A percentile compares a stretch with the other conserved stretches of the same genome.
Evolutionary conservation across 2,797 vertebrate species (phyloP).

Genomic region (Anas bernieri): DNA sequence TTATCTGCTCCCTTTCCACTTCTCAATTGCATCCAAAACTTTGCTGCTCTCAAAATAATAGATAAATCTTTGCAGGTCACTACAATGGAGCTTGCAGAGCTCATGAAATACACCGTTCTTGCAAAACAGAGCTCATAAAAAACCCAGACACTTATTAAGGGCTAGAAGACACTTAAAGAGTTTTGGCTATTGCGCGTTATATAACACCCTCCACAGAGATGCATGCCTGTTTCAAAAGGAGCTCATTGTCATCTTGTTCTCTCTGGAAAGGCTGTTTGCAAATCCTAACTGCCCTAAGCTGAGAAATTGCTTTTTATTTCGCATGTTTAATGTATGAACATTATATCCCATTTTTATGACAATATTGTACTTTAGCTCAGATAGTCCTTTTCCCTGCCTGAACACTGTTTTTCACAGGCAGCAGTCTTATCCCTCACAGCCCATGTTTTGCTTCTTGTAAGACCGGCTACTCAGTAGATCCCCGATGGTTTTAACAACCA

Average conservation of each 20-base stretch:
- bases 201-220: neutral
- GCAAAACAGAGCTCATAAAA: neutral
- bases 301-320: neutral
- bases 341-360: neutral
- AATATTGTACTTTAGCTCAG: neutral
- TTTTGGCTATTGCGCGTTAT: neutral
- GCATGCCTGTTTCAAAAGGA: neutral
- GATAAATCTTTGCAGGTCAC: neutral
- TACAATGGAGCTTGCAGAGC: neutral
- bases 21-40: neutral
- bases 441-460: neutral
- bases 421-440: fast-evolving
- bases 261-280: neutral
- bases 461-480: neutral
- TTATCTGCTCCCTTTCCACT: neutral
- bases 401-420: neutral
- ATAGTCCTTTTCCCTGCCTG: neutral
- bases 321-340: neutral
- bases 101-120: neutral
- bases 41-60: neutral
- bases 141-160: neutral
- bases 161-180: neutral
- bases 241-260: neutral
- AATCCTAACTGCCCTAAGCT: neutral
- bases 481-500: neutral